Evolutionary conservation across 1,140 invertebrate genomes (phyloP), one percentile per base, ranked within the genome.

Genomic region (Eurosta solidaginis): DNA sequence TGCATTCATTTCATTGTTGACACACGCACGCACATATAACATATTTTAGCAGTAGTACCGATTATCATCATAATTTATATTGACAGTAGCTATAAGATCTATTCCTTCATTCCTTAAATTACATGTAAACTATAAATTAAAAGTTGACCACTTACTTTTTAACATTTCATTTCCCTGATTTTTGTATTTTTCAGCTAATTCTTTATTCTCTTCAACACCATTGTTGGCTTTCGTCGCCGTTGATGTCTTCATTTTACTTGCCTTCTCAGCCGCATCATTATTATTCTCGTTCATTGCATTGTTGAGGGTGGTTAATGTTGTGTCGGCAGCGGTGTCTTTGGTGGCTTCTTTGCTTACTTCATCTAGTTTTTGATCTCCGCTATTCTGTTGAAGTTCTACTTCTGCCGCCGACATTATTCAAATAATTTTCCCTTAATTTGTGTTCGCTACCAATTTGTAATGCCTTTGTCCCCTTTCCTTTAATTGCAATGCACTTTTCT

Each of bases 91-190:
- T n/a, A n/a, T n/a, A n/a, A n/a, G n/a, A n/a, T n/a, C n/a, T n/a
- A n/a, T n/a, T n/a, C n/a, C n/a, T n/a, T n/a, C n/a, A n/a, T n/a
- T n/a, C n/a, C n/a, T n/a, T n/a, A n/a, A n/a, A n/a, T n/a, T n/a
- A n/a, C n/a, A n/a, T n/a, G n/a, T n/a, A n/a, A n/a, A n/a, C n/a
- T n/a, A n/a, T 12, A 49, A n/a, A 76, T 49, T 27, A 47, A 49
- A 6, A 76, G 47, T 22, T 4, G 27, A 44, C 25, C 9, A 68
- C 90, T 89, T 91, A 96, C 95, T 93, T 91, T 96, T 96, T 86
- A 97, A 96, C 87, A 90, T 92, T 83, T 92, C 91, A 89, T 97
- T 97, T 14, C 95, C 96, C 85, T 94, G 90, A 83, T 94, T 92
- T 90, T 97, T 97, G 77, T 92, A 90, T 82, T 92, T 90, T 88